Conservation (phyloP, 2,797 vertebrate species). For the Cynodonichthys magdalenae region DNA sequence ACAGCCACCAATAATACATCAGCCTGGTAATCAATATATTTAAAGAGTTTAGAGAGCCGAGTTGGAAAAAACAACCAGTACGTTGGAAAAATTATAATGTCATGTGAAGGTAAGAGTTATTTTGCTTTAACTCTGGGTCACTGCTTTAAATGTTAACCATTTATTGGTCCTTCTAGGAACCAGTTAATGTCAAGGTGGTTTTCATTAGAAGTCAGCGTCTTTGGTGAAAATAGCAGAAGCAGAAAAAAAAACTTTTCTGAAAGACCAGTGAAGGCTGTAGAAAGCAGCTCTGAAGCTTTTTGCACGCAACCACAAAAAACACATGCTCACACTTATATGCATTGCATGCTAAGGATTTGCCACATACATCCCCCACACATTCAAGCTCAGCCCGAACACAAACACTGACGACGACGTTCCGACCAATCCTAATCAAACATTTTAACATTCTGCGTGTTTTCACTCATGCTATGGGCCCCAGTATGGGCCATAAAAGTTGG, state of each 20-base stretch:
- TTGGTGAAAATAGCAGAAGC: conserved; percentile 42
- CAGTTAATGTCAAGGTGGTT: conserved; percentile 74
- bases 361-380: conserved; percentile 19
- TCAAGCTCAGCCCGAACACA: conserved; percentile 19
- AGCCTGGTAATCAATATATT: conserved; percentile 47
- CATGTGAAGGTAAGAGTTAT: conserved; percentile 27
- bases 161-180: conserved; percentile 52
- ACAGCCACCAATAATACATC: conserved; percentile 59
- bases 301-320: conserved; percentile 34
- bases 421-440: conserved; percentile 50
- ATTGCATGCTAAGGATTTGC: conserved; percentile 51
- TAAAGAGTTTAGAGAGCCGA: conserved; percentile 19
- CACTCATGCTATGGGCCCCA: conserved; percentile 34
- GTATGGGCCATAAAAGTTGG: conserved; percentile 37
- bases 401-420: conserved; percentile 29
- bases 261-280: conserved; percentile 52
- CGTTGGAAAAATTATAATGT: conserved; percentile 40
- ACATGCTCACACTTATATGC: conserved; percentile 25
- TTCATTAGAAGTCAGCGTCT: conserved; percentile 69
- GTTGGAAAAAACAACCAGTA: conserved; percentile 45
- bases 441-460: conserved; percentile 50
- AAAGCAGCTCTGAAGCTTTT: conserved; percentile 23
- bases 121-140: conserved; percentile 53
- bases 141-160: conserved; percentile 63
- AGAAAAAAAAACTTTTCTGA: conserved; percentile 34